phyloP scores from a whole-genome alignment of 2,797 vertebrate species.

The Notolabrus celidotus region DNA sequence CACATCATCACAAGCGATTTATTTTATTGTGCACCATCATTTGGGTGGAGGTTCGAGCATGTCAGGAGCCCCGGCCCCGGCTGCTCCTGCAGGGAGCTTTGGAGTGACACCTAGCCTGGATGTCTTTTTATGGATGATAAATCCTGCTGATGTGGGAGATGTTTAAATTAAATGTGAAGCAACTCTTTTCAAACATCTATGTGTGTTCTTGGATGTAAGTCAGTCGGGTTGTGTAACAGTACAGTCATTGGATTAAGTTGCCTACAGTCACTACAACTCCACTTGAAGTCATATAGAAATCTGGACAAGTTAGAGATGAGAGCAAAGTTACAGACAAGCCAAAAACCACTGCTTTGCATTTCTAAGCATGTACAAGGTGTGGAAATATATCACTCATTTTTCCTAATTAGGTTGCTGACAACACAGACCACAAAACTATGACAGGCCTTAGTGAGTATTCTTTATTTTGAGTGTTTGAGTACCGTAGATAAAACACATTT shows the following conservation, averaged over 20 bases:
- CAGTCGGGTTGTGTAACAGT: slow-evolving; percentile 10
- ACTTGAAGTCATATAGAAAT: slow-evolving; percentile 13
- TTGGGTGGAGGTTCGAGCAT: slow-evolving; percentile 65
- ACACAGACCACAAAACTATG: not conserved
- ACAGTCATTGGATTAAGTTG: not conserved
- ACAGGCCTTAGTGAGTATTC: not conserved
- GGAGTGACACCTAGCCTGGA: slow-evolving; percentile 67
- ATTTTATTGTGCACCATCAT: slow-evolving; percentile 79
- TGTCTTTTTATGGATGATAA: slow-evolving; percentile 51
- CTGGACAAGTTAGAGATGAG: slow-evolving; percentile 12
- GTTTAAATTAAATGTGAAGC: slow-evolving; percentile 26
- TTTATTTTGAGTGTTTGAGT: not conserved
- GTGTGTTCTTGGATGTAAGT: not conserved
- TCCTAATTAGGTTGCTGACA: not conserved
- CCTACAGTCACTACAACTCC: not conserved
- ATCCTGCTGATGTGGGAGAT: slow-evolving; percentile 38
- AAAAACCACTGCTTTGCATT: slow-evolving; percentile 9
- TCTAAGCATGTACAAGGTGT: not conserved
- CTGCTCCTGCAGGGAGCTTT: slow-evolving; percentile 32
- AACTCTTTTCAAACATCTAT: slow-evolving; percentile 18
- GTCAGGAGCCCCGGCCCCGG: slow-evolving; percentile 64
- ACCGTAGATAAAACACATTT: not conserved
- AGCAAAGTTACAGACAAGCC: not conserved
- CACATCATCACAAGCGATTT: slow-evolving; percentile 81
- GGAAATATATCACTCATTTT: not conserved